Conservation (phyloP, 2,113 vertebrate species). For the Alosa alosa region DNA sequence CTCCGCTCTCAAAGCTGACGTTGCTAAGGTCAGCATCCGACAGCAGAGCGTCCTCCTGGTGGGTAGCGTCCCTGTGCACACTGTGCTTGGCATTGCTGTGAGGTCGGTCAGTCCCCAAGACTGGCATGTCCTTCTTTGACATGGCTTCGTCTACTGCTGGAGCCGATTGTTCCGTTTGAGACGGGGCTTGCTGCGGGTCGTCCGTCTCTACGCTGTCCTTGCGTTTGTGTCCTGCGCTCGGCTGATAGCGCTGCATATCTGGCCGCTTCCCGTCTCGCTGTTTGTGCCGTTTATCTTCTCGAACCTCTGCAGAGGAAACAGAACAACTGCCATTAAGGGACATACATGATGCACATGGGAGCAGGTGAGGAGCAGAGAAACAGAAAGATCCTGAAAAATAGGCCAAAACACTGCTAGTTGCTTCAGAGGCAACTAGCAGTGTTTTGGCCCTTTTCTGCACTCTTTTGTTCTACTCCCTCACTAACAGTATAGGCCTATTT, state of each 20-base stretch:
- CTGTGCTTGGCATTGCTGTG: not conserved
- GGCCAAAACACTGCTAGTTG: too few species aligned
- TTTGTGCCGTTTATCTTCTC: constrained; percentile 70
- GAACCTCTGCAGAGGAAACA: constrained; percentile 55
- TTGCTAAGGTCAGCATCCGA: not conserved
- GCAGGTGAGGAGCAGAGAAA: not conserved
- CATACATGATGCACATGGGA: too few species aligned
- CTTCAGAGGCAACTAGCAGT: too few species aligned
- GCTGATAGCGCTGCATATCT: constrained; percentile 85
- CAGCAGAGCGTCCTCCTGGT: not conserved
- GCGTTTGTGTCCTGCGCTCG: constrained; percentile 67
- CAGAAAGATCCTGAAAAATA: too few species aligned
- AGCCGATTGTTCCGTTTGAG: too few species aligned
- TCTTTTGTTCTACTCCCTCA: too few species aligned
- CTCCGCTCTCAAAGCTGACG: not conserved
- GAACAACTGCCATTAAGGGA: not conserved
- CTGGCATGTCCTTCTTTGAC: constrained; percentile 25
- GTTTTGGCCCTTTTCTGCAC: too few species aligned
- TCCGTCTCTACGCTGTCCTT: constrained; percentile 64
- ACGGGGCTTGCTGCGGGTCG: constrained; percentile 25
- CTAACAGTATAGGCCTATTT: too few species aligned
- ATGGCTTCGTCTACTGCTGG: not conserved
- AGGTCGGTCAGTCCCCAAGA: not conserved
- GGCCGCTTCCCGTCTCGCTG: constrained; percentile 82
- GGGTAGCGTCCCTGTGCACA: not conserved